Conservation (phyloP, 2,113 vertebrate species). For the Alouatta palliata region DNA sequence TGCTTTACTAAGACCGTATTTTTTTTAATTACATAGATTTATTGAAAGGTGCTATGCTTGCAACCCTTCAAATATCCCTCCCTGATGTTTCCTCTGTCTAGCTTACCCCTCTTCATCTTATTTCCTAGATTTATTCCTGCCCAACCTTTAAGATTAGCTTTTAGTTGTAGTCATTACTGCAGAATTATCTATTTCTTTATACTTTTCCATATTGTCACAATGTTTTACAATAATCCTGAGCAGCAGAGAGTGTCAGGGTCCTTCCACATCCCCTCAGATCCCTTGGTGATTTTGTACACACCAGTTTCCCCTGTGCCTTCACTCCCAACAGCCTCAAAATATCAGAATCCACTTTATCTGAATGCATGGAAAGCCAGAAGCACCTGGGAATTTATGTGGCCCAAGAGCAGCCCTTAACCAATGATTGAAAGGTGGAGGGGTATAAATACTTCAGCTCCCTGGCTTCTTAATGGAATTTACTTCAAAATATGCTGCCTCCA, state of each 20-base stretch:
- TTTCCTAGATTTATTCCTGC: neutral
- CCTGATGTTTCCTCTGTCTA: neutral
- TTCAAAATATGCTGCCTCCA: neutral
- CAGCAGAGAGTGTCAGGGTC: neutral
- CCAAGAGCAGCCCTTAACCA: neutral
- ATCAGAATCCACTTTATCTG: neutral
- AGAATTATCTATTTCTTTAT: neutral
- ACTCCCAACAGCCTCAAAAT: neutral
- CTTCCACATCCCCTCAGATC: neutral
- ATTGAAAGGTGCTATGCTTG: too few species aligned
- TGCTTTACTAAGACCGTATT: neutral
- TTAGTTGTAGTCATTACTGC: neutral
- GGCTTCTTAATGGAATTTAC: neutral
- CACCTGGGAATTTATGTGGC: neutral
- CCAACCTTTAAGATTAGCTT: neutral
- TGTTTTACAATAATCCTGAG: neutral
- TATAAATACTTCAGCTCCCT: neutral
- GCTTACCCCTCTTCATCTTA: neutral
- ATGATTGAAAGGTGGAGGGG: neutral
- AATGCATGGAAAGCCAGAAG: neutral
- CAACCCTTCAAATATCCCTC: neutral
- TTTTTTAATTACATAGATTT: neutral
- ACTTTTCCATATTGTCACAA: neutral
- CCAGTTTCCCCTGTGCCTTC: neutral
- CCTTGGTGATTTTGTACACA: neutral